phyloP scores from a whole-genome alignment of 53 echinoderm and acorn worm genomes.

The Luidia sarsii region DNA sequence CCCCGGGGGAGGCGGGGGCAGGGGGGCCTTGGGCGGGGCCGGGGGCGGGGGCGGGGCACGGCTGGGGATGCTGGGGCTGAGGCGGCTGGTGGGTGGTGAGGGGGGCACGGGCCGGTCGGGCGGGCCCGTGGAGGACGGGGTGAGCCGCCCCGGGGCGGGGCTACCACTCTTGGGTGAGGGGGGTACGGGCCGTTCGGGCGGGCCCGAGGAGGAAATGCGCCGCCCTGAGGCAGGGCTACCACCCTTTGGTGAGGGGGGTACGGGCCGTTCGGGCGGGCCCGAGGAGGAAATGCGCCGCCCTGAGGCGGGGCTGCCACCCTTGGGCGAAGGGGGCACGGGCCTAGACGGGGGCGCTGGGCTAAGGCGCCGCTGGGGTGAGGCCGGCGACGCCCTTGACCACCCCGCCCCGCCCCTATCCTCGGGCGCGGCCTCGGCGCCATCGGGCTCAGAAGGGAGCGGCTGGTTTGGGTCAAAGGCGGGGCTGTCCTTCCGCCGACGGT shows the following conservation, averaged over 20 bases:
- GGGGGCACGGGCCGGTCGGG: too few species aligned
- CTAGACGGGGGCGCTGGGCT: slow-evolving; percentile 38
- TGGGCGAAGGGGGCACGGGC: slow-evolving; percentile 39
- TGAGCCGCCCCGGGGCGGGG: too few species aligned
- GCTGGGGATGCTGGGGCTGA: slow-evolving; percentile 14
- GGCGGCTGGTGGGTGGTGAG: too few species aligned
- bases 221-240: too few species aligned
- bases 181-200: too few species aligned
- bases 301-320: slow-evolving; percentile 1
- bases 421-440: neutral
- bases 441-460: slow-evolving; percentile 9
- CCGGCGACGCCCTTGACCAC: too few species aligned
- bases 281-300: neutral
- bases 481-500: neutral
- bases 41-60: slow-evolving; percentile 30
- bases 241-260: slow-evolving; percentile 29
- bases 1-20: slow-evolving; percentile 36
- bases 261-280: slow-evolving; percentile 26
- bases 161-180: too few species aligned
- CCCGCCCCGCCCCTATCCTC: too few species aligned
- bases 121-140: too few species aligned
- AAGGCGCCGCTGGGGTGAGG: too few species aligned
- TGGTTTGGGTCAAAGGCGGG: slow-evolving; percentile 19
- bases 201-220: too few species aligned
- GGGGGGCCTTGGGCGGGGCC: slow-evolving; percentile 3